phyloP scores from a whole-genome alignment of 2,113 vertebrate species.

The Pluvianellus socialis region DNA sequence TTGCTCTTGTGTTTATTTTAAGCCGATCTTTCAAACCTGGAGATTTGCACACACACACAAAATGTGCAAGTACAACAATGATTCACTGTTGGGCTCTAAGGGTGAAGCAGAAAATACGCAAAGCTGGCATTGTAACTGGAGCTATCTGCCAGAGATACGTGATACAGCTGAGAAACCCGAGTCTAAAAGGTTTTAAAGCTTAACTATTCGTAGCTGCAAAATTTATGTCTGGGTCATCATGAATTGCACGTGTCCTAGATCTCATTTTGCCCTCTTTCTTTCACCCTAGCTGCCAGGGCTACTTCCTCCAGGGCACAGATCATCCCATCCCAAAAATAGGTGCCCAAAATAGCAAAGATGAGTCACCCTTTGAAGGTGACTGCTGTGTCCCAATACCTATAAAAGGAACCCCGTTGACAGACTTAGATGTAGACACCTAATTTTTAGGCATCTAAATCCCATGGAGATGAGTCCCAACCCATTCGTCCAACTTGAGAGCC shows the following conservation, averaged over 20 bases:
- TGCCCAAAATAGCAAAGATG: conserved; percentile 10
- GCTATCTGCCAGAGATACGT: background rate
- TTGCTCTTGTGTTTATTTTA: background rate
- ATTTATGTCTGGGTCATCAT: background rate
- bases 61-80: conserved; percentile 23
- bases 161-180: conserved; percentile 15
- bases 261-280: background rate
- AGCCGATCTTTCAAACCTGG: background rate
- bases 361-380: conserved; percentile 45
- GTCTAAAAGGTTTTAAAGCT: background rate
- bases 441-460: background rate
- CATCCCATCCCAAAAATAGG: background rate
- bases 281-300: background rate
- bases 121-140: conserved; percentile 13
- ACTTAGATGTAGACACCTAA: background rate
- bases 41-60: background rate
- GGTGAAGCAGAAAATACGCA: background rate
- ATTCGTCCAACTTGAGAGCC: background rate
- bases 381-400: background rate
- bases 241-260: background rate
- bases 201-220: background rate
- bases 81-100: background rate
- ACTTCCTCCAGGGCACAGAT: background rate
- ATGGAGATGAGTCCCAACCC: background rate
- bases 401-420: background rate